A percentile compares a stretch with the other conserved stretches of the same genome.
Conservation (phyloP, 2,888 invertebrate species). For the Fissipunctia ypsillon region DNA sequence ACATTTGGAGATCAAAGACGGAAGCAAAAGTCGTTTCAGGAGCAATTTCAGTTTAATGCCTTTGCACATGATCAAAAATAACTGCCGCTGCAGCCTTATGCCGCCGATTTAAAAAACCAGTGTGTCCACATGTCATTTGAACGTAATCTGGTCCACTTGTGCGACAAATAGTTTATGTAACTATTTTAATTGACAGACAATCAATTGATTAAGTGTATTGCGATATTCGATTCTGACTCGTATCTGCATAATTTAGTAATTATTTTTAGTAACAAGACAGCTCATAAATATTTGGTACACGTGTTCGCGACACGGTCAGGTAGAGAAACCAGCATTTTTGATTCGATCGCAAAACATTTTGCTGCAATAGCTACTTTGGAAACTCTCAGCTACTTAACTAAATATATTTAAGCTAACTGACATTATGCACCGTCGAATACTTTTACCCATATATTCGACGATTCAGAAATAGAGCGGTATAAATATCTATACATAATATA, state of each 20-base stretch:
- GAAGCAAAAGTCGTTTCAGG: constrained; percentile 19
- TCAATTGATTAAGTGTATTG: constrained; percentile 53
- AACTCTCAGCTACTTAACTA: background rate
- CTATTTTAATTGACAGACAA: constrained; percentile 62
- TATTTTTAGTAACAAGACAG: constrained; percentile 59
- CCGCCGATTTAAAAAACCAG: constrained; percentile 29
- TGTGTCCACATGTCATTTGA: constrained; percentile 30
- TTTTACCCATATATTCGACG: background rate
- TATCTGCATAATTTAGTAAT: constrained; percentile 60
- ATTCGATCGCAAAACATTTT: constrained; percentile 38
- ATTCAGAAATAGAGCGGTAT: constrained; percentile 23
- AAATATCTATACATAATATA: constrained; percentile 46
- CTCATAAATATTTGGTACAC: constrained; percentile 58
- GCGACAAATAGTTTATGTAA: constrained; percentile 60
- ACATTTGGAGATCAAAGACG: constrained; percentile 20
- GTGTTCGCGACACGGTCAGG: constrained; percentile 41
- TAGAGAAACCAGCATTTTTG: constrained; percentile 40
- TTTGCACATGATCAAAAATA: constrained; percentile 14
- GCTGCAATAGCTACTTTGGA: constrained; percentile 5
- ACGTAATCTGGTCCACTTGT: constrained; percentile 44
- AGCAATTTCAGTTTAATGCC: constrained; percentile 11
- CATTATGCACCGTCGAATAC: background rate
- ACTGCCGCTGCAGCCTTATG: background rate
- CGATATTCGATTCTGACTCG: constrained; percentile 42
- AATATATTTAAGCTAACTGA: constrained; percentile 9